phyloP scores from a whole-genome alignment of 1,140 invertebrate species.

The Cherax quadricarinatus region DNA sequence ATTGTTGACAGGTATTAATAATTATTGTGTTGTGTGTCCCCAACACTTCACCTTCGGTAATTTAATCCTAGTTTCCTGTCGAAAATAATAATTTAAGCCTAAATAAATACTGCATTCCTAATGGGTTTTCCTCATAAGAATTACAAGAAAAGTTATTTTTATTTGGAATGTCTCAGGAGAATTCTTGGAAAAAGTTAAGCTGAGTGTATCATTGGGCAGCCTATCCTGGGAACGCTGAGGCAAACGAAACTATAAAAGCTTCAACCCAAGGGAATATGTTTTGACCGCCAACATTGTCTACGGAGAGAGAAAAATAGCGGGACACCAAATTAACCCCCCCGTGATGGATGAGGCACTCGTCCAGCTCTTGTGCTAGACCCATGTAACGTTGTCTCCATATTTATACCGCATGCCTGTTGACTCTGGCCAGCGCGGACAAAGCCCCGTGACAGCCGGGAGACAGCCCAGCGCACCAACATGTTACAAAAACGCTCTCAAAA shows the following conservation, averaged over 20 bases:
- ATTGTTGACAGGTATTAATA: too few relatives aligned
- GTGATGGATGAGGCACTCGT: conserved; percentile 58
- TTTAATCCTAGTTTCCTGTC: too few relatives aligned
- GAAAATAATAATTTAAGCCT: too few relatives aligned
- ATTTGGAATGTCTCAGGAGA: too few relatives aligned
- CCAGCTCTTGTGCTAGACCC: conserved; percentile 38
- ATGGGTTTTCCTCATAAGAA: too few relatives aligned
- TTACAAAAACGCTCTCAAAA: conserved; percentile 44
- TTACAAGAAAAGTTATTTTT: too few relatives aligned
- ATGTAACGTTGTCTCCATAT: conserved; percentile 59
- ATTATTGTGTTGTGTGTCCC: too few relatives aligned
- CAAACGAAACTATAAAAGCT: not conserved
- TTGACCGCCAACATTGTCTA: conserved; percentile 46
- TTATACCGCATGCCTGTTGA: conserved; percentile 46
- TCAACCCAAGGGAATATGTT: conserved; percentile 19
- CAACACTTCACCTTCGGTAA: too few relatives aligned
- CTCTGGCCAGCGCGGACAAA: conserved; percentile 34
- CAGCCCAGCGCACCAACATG: conserved; percentile 24
- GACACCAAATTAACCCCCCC: conserved; percentile 48
- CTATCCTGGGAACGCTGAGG: not conserved
- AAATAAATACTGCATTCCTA: too few relatives aligned
- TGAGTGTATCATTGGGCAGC: not conserved
- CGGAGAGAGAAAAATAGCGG: conserved; percentile 43
- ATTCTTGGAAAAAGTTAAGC: not conserved
- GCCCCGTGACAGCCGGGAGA: conserved; percentile 26